Evolutionary conservation across 2,113 vertebrate genomes (phyloP), one percentile per base, ranked within the genome.

Genomic region (Channa maculata): DNA sequence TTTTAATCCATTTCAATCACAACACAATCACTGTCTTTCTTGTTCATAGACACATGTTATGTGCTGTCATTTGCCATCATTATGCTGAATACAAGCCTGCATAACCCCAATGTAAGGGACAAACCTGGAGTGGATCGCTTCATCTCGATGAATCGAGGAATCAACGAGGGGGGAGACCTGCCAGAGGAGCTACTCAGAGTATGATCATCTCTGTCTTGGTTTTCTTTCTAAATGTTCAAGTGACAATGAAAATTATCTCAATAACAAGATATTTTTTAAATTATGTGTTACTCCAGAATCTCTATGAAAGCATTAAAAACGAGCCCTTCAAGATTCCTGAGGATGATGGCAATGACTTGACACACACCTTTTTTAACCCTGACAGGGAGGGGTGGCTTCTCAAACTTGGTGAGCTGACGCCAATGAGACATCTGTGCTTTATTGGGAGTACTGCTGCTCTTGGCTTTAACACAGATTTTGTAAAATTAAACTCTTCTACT

Each of bases 301-400:
- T 97, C 14, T 97, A 97, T 1, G 96, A 97, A 68, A 97, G 96
- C 86, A 97, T 97, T 84, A 96, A 96, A 75, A 97, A 96, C 0
- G 96, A 97, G 89, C 96, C 96, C 4, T 97, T 97, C 83, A 97
- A 97, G 89, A 97, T 97, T 81, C 98, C 98, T 0, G 96, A 99
- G 86, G 98, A 99, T 0, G 97, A 98, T 3, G 97, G 97, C 14
- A 97, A 97, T 1, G 96, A 97, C 84, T 91, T 97, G 84, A 97
- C 96, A 0, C 96, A 97, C 91, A 97, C 96, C 41, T 97, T 97
- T 91, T 97, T 97, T 84, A 97, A 97, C 90, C 96, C 96, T 0
- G 96, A 97, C 86, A 91, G 96, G 71, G 96, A 97, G 88, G 96
- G 96, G 86, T 97, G 96, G 96, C 95, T 97, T 69, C 96, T 97